phyloP scores from a whole-genome alignment of 2,888 invertebrate genomes.

The Tetheella fluctuosa region DNA sequence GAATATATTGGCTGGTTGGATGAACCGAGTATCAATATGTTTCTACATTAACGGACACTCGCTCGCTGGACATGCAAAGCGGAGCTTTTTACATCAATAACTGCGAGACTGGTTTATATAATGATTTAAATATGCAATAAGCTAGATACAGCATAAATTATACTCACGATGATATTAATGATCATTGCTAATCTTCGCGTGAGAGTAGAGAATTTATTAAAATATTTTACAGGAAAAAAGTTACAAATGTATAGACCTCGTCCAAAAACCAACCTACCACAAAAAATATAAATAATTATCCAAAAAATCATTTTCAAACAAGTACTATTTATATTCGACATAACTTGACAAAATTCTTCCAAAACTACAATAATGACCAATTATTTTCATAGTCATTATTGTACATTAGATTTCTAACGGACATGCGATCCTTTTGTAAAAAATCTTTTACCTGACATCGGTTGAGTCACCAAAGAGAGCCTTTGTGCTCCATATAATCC shows the following conservation, averaged over 20 bases:
- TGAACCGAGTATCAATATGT: slow-evolving; percentile 27
- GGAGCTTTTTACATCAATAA: slow-evolving; percentile 49
- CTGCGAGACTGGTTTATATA: slow-evolving; percentile 43
- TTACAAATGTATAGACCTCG: not conserved
- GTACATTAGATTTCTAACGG: slow-evolving; percentile 23
- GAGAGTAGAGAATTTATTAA: not conserved
- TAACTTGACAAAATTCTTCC: slow-evolving; percentile 25
- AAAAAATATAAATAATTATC: too few relatives aligned
- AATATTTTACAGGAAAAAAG: not conserved
- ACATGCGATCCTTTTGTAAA: slow-evolving; percentile 33
- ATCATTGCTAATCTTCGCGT: not conserved
- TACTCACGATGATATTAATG: not conserved
- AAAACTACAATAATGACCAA: slow-evolving; percentile 25
- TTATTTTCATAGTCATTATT: slow-evolving; percentile 18
- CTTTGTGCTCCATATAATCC: slow-evolving; percentile 51
- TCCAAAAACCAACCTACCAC: too few relatives aligned
- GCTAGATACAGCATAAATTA: slow-evolving; percentile 7
- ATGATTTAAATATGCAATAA: slow-evolving; percentile 22
- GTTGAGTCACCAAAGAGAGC: slow-evolving; percentile 54
- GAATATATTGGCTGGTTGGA: slow-evolving; percentile 25
- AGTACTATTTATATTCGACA: slow-evolving; percentile 27
- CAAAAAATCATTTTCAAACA: slow-evolving; percentile 20
- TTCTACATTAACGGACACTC: slow-evolving; percentile 35
- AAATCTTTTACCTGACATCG: slow-evolving; percentile 52
- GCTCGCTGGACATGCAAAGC: slow-evolving; percentile 43